These are phyloP conservation scores for Galagoides demidoff DNA, from an alignment of 2,797 vertebrate genomes.

Conservation along the genomic window DNA sequence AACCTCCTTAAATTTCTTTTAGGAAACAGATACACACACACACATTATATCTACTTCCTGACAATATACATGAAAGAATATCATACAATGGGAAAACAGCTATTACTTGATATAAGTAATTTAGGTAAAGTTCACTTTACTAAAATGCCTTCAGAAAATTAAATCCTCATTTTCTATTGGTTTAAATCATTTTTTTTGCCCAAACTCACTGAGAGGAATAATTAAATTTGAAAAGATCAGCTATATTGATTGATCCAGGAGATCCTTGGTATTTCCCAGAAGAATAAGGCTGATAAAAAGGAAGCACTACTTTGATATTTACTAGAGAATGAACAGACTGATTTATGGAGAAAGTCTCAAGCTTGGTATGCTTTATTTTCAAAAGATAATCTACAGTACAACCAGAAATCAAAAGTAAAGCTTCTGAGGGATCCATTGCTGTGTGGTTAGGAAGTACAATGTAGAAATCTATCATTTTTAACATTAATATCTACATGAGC, in stretches of 20 bases:
- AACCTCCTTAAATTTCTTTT: not conserved
- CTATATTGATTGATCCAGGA: not conserved
- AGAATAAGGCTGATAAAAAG: not conserved
- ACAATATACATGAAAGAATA: not conserved
- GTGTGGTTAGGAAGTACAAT: not conserved
- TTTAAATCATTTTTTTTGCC: constrained; percentile 35
- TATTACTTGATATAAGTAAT: constrained; percentile 3
- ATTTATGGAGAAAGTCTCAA: constrained; percentile 11
- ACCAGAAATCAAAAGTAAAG: constrained; percentile 78
- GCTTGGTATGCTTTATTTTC: constrained; percentile 48
- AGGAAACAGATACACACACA: not conserved
- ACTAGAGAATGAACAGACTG: not conserved
- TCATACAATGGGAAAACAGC: not conserved
- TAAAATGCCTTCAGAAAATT: constrained; percentile 24
- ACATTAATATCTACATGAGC: not conserved
- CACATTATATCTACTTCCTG: not conserved
- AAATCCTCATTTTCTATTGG: not conserved
- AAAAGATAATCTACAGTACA: constrained; percentile 53
- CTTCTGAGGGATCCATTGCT: constrained; percentile 68
- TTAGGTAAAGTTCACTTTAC: constrained; percentile 37
- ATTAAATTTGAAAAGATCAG: constrained; percentile 45
- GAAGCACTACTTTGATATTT: constrained; percentile 25
- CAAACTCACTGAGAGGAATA: not conserved
- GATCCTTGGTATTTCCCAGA: not conserved
- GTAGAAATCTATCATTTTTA: constrained; percentile 12